A percentile compares a stretch with the other conserved stretches of the same genome.
phyloP scores from a whole-genome alignment of 1,140 invertebrate species.

The Asbolus verrucosus region DNA sequence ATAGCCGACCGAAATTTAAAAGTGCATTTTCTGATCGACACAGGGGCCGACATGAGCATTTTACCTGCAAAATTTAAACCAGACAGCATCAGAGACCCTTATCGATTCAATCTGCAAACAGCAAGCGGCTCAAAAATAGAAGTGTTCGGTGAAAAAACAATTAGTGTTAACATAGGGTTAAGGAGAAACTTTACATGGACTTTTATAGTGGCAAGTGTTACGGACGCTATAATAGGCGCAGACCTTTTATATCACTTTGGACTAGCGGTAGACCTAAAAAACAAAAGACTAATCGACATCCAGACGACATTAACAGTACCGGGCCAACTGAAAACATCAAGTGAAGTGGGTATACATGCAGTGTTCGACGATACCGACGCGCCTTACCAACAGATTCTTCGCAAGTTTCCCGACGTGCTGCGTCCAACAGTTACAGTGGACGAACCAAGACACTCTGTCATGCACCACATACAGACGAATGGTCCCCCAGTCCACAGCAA shows the following conservation, averaged over 20 bases:
- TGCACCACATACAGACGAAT: conserved; percentile 58
- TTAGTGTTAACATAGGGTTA: conserved; percentile 18
- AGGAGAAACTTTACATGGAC: conserved; percentile 60
- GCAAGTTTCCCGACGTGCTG: conserved; percentile 6
- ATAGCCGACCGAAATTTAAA: neutral
- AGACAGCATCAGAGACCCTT: neutral
- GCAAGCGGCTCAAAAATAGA: conserved; percentile 2
- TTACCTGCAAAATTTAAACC: neutral
- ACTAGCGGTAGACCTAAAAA: conserved; percentile 60
- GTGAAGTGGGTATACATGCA: neutral
- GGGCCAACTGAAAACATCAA: neutral
- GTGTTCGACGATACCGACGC: neutral
- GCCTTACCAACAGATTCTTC: conserved; percentile 1
- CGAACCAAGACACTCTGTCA: neutral
- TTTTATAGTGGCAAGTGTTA: conserved; percentile 63
- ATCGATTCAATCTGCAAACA: neutral
- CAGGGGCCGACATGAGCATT: conserved; percentile 2
- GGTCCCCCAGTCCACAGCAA: conserved; percentile 62
- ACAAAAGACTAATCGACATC: conserved; percentile 58
- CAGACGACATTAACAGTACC: conserved; percentile 44
- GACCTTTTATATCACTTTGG: conserved; percentile 62
- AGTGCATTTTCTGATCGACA: conserved; percentile 14
- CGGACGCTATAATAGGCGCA: conserved; percentile 62
- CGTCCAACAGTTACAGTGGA: neutral
- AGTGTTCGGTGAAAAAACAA: neutral